These are phyloP conservation scores for Coleophora flavipennella DNA, from an alignment of 2,888 invertebrate species.

Conservation along the genomic window DNA sequence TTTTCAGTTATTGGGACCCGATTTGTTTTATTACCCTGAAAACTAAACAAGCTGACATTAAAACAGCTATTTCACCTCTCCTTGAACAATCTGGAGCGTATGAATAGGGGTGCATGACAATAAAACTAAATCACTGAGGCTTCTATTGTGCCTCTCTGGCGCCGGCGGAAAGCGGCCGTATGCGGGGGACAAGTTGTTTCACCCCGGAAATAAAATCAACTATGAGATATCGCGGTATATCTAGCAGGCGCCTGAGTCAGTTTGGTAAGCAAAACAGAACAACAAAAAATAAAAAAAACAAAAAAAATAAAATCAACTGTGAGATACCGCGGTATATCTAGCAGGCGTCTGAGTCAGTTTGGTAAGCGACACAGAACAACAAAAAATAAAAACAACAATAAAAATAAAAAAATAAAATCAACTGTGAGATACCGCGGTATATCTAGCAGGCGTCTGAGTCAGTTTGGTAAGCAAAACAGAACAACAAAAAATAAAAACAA, in stretches of 20 bases:
- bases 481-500: too few species aligned
- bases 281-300: too few species aligned
- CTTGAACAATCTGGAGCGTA: conserved; percentile 41
- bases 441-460: too few species aligned
- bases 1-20: neutral
- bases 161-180: conserved; percentile 68
- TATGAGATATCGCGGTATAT: conserved; percentile 27
- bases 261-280: too few species aligned
- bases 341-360: too few species aligned
- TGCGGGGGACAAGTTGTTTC: conserved; percentile 59
- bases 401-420: conserved; percentile 65
- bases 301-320: too few species aligned
- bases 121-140: conserved; percentile 69
- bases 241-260: too few species aligned
- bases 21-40: conserved; percentile 1
- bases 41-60: conserved; percentile 13
- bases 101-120: conserved; percentile 62
- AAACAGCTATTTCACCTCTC: conserved; percentile 31
- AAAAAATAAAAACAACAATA: too few species aligned
- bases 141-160: conserved; percentile 60
- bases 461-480: too few species aligned
- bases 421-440: conserved; percentile 32
- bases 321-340: too few species aligned
- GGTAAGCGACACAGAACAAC: too few species aligned
- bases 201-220: conserved; percentile 58